These are phyloP conservation scores for Junco hyemalis DNA, from an alignment of 2,113 vertebrate species.

Conservation along the genomic window DNA sequence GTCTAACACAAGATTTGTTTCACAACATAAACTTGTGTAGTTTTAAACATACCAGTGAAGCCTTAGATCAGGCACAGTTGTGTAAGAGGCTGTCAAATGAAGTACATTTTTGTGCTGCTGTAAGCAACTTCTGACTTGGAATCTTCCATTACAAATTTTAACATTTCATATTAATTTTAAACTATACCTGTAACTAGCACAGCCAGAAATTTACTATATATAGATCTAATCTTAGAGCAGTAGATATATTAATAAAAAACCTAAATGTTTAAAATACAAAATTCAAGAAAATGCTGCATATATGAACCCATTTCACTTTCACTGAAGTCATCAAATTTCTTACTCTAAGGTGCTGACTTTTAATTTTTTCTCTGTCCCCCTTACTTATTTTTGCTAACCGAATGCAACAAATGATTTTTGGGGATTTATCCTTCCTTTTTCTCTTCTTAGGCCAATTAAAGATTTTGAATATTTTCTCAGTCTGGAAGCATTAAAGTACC, in stretches of 20 bases:
- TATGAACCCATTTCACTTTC: neutral
- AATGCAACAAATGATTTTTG: neutral
- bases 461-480: neutral
- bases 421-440: neutral
- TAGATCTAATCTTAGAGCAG: neutral
- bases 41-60: neutral
- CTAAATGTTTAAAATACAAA: neutral
- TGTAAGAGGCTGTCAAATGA: neutral
- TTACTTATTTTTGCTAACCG: neutral
- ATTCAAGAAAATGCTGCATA: neutral
- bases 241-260: neutral
- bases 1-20: constrained; percentile 28
- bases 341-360: neutral
- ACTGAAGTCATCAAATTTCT: neutral
- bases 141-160: neutral
- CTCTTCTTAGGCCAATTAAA: neutral
- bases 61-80: neutral
- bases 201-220: neutral
- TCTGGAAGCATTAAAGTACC: neutral
- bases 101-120: neutral
- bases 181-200: neutral
- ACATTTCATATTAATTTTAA: neutral
- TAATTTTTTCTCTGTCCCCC: neutral
- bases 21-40: constrained; percentile 21
- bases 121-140: neutral